Evolutionary conservation across 2,797 vertebrate species (phyloP).

Genomic region (Ceyx erithaca): DNA sequence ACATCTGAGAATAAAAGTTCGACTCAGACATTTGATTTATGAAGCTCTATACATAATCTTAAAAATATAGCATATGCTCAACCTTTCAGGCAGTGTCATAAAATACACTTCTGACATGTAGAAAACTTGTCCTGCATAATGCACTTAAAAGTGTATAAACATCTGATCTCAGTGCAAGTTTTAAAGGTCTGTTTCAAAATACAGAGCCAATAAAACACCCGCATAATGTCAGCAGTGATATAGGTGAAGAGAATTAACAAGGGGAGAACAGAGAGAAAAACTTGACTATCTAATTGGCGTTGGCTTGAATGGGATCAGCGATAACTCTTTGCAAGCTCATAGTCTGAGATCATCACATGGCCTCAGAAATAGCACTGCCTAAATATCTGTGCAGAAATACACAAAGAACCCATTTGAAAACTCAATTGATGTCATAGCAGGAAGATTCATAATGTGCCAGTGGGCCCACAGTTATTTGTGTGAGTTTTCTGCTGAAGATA

Average conservation of each 20-base stretch:
- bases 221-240: not conserved
- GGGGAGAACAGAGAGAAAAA: not conserved
- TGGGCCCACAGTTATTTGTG: not conserved
- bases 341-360: not conserved
- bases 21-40: conserved; percentile 18
- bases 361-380: not conserved
- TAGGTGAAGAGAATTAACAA: not conserved
- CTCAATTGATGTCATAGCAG: not conserved
- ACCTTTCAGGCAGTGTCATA: not conserved
- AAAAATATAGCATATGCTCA: not conserved
- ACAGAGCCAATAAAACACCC: not conserved
- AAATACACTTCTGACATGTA: not conserved
- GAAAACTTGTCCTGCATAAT: not conserved
- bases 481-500: not conserved
- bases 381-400: not conserved
- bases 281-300: not conserved
- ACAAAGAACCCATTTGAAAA: not conserved
- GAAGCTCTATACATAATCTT: conserved; percentile 6
- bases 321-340: not conserved
- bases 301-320: not conserved
- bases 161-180: not conserved
- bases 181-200: not conserved
- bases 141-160: not conserved
- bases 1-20: conserved; percentile 16
- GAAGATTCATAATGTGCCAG: not conserved